phyloP scores from a whole-genome alignment of 2,888 invertebrate genomes.

The Thereva unica region DNA sequence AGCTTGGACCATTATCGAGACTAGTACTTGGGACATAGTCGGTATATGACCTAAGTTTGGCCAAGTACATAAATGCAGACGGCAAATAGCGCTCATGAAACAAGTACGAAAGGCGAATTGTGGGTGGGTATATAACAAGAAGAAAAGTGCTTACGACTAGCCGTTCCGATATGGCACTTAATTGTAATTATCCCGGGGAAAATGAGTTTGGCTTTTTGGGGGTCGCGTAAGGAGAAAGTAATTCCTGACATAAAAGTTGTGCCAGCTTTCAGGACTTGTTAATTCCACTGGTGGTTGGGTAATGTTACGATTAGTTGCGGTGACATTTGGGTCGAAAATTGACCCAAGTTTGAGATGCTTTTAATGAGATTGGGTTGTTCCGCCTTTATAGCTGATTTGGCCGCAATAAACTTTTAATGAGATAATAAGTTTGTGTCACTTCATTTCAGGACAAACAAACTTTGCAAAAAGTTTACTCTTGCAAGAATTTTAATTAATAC shows the following conservation, averaged over 20 bases:
- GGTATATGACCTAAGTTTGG: slow-evolving; percentile 19
- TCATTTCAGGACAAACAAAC: too few relatives aligned
- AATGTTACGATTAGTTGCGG: slow-evolving; percentile 16
- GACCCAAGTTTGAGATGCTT: slow-evolving; percentile 34
- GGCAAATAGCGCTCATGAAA: slow-evolving; percentile 6
- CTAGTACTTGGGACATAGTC: slow-evolving; percentile 6
- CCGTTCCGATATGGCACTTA: slow-evolving; percentile 36
- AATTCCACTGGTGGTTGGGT: slow-evolving; percentile 13
- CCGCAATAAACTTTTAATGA: slow-evolving; percentile 14
- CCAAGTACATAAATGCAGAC: neutral
- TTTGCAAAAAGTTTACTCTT: too few relatives aligned
- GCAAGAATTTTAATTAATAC: too few relatives aligned
- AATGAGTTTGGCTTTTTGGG: neutral
- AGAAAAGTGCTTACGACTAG: slow-evolving; percentile 35
- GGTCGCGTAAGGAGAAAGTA: slow-evolving; percentile 24
- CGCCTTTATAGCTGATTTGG: slow-evolving; percentile 10
- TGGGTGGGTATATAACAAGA: neutral
- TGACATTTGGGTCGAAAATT: slow-evolving; percentile 22
- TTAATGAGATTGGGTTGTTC: slow-evolving; percentile 34
- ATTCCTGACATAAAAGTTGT: slow-evolving; percentile 34
- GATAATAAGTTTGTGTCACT: neutral
- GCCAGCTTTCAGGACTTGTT: slow-evolving; percentile 13
- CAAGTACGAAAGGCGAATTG: neutral
- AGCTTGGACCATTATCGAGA: slow-evolving; percentile 18
- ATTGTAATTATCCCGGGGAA: slow-evolving; percentile 35